Evolutionary conservation across 1,140 invertebrate species (phyloP).

Genomic region (Polyergus mexicanus): DNA sequence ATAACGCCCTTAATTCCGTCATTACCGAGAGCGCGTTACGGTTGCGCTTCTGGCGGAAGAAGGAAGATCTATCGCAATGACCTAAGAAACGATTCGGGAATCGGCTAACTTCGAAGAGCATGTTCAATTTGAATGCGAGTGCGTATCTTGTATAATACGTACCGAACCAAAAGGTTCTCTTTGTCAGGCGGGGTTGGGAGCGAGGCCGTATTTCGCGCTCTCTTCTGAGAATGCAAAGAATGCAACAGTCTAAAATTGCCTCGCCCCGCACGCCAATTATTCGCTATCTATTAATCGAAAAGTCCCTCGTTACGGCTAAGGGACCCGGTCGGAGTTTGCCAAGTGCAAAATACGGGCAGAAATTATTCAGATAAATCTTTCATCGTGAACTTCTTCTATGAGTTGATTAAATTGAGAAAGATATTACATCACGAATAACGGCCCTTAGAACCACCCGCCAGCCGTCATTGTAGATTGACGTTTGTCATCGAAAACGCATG

Average conservation of each 20-base stretch:
- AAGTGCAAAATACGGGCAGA: constrained; percentile 68
- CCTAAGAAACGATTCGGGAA: constrained; percentile 75
- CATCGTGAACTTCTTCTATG: constrained; percentile 1
- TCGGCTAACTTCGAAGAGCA: constrained; percentile 39
- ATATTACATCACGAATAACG: constrained; percentile 31
- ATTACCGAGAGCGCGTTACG: constrained; percentile 31
- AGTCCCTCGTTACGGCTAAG: constrained; percentile 62
- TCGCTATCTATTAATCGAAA: constrained; percentile 75
- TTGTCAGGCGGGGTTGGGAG: constrained; percentile 46
- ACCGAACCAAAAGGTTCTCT: constrained; percentile 63
- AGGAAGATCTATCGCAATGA: constrained; percentile 72
- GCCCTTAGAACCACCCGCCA: constrained; percentile 55
- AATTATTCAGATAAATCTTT: constrained; percentile 55
- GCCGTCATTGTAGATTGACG: constrained; percentile 70
- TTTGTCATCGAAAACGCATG: constrained; percentile 51
- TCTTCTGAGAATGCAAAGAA: constrained; percentile 14
- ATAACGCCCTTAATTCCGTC: constrained; percentile 12
- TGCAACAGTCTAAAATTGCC: constrained; percentile 64
- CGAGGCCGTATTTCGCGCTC: constrained; percentile 45
- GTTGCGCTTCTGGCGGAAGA: constrained; percentile 57
- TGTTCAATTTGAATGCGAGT: constrained; percentile 28
- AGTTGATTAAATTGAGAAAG: neutral
- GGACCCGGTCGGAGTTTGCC: constrained; percentile 74
- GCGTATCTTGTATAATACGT: constrained; percentile 23
- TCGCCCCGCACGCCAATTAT: constrained; percentile 68